Evolutionary conservation across 2,113 vertebrate genomes (phyloP), one percentile per base, ranked within the genome.

Genomic region (Etheostoma cragini): DNA sequence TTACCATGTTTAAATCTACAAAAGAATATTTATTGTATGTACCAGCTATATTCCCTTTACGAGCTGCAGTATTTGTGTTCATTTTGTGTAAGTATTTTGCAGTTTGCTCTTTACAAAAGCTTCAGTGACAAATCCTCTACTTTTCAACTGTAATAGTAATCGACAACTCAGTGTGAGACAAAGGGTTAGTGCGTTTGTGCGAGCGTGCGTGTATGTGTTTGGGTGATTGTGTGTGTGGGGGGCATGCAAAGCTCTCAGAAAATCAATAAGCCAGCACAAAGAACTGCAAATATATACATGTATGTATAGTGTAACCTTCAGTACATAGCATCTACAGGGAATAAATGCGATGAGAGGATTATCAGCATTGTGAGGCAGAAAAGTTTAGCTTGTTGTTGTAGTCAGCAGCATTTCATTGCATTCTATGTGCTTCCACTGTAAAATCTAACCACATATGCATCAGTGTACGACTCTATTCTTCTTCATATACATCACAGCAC

Each of bases 141-240:
- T 21, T 84, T 72, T 74, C 58, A 88, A n/a, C 26, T 0, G 60
- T 69, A 49, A 53, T 54, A 57, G 69, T 74, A 81, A 84, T 88
- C 60, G 79, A 82, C 82, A 87, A 74, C 81, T 70, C 72, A 24
- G 49, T 77, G 73, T 80, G 80, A 83, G 65, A 72, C 70, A 82
- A 84, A 83, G 80, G 72, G 78, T 88, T 87, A 57, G 82, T 84
- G 85, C 45, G 52, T 57, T 53, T 64, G 30, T 30, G 30, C 4
- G 30, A 3, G 30, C 30, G 3, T 4, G 30, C 4, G 24, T 65
- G 61, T 42, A 21, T 45, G n/a, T 24, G 4, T 17, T 14, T 17
- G 26, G 5, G 14, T 68, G 46, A 14, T 21, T 38, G 42, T 22
- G 50, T 46, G 53, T 26, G 38, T n/a, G 80, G 38, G 8, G 38